Conservation (phyloP, 2,797 vertebrate genomes). For the Semotilus atromaculatus region DNA sequence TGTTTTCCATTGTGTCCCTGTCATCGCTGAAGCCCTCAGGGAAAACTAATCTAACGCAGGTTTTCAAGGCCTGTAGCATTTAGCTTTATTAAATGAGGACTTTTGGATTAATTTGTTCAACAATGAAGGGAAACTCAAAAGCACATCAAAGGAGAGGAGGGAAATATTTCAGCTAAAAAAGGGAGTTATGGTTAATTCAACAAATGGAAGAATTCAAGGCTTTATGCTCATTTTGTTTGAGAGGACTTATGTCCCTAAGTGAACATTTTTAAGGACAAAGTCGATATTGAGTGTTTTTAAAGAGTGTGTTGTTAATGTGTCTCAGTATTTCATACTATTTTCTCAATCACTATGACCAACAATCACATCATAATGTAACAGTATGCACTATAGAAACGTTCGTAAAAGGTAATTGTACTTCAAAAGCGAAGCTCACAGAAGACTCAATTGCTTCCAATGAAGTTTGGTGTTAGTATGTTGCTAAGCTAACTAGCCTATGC, state of each 20-base stretch:
- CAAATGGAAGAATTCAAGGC: not conserved
- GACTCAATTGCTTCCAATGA: not conserved
- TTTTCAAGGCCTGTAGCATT: slow-evolving; percentile 24
- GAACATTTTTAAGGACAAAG: not conserved
- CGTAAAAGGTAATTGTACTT: not conserved
- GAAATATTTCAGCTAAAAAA: not conserved
- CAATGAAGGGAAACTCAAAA: slow-evolving; percentile 1
- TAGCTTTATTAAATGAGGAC: slow-evolving; percentile 38
- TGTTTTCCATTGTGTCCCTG: slow-evolving; percentile 48
- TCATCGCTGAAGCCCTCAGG: slow-evolving; percentile 13
- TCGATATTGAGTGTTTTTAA: not conserved
- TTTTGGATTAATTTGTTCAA: slow-evolving; percentile 22
- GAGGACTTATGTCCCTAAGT: not conserved
- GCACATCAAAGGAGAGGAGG: not conserved
- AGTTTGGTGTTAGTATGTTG: not conserved
- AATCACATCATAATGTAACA: not conserved
- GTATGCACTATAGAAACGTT: not conserved
- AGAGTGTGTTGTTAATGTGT: not conserved
- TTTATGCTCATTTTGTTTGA: not conserved
- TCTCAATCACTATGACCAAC: not conserved
- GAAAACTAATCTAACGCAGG: slow-evolving; percentile 38
- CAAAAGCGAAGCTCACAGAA: not conserved
- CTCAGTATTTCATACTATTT: not conserved
- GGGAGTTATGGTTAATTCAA: not conserved
- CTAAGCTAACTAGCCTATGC: not conserved